A percentile compares a stretch with the other conserved stretches of the same genome.
Evolutionary conservation across 2,888 invertebrate genomes (phyloP).

Genomic region (Stratiomys singularior): DNA sequence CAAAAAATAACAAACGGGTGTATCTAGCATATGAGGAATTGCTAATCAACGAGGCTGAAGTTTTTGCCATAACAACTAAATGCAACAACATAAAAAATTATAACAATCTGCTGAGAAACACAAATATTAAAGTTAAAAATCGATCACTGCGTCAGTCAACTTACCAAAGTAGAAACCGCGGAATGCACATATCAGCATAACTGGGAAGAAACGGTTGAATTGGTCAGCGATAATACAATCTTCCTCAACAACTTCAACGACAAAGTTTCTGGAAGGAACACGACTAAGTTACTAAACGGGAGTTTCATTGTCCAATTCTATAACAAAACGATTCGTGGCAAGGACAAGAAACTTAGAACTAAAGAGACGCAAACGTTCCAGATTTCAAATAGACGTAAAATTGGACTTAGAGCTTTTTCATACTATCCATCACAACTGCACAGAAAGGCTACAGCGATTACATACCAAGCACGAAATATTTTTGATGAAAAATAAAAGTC

Average conservation of each 20-base stretch:
- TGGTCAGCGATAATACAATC: background rate
- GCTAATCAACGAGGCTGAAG: background rate
- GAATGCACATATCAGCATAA: background rate
- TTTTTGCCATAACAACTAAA: background rate
- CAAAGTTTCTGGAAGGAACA: background rate
- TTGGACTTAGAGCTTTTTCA: too few species aligned
- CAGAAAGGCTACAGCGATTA: too few species aligned
- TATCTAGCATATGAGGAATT: constrained; percentile 13
- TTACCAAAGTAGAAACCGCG: background rate
- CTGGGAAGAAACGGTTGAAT: background rate
- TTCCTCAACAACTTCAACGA: background rate
- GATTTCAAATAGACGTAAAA: too few species aligned
- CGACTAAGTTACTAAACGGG: background rate
- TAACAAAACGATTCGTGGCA: background rate
- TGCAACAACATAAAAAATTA: constrained; percentile 10
- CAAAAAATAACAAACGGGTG: background rate
- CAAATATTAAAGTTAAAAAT: constrained; percentile 4
- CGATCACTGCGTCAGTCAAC: background rate
- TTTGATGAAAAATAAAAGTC: too few species aligned
- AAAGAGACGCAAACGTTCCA: background rate
- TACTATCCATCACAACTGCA: too few species aligned
- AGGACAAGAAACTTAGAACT: background rate
- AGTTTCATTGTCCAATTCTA: background rate
- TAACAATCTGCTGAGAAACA: constrained; percentile 19
- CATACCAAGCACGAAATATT: too few species aligned